Percentiles rank a stretch among this genome's conserved stretches.
Conservation (phyloP, 1,140 invertebrate species). For the Pachypeltis micranthus region DNA sequence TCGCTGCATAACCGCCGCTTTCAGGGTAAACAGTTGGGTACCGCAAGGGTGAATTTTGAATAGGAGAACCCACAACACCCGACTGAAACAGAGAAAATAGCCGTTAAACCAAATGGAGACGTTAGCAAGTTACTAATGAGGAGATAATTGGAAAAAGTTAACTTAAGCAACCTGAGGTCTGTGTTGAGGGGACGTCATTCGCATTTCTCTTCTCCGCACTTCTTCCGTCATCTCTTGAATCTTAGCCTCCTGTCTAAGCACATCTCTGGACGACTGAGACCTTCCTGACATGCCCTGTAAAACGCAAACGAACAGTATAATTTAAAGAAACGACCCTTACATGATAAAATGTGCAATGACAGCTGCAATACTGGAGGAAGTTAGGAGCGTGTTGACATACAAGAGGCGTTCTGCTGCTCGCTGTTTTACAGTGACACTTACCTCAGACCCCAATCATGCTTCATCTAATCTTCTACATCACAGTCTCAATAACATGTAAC, state of each 20-base stretch:
- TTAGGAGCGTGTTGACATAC: too few species aligned
- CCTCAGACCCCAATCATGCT: too few species aligned
- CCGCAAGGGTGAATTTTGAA: conserved; percentile 14
- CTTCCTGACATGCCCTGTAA: conserved; percentile 33
- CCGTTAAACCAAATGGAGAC: not conserved
- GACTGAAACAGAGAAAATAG: not conserved
- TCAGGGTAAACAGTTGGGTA: conserved; percentile 15
- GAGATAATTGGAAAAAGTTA: not conserved
- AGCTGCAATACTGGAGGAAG: too few species aligned
- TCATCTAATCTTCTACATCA: too few species aligned
- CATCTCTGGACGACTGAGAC: conserved; percentile 43
- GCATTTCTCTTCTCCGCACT: conserved; percentile 54
- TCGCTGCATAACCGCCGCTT: conserved; percentile 3
- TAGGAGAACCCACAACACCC: not conserved
- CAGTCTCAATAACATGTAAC: too few species aligned
- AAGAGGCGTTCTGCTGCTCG: too few species aligned
- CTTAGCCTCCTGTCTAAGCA: conserved; percentile 59
- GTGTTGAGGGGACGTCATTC: conserved; percentile 35
- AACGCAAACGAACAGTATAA: too few species aligned
- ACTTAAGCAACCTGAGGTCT: conserved; percentile 21
- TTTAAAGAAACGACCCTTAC: too few species aligned
- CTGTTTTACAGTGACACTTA: too few species aligned
- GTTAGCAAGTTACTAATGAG: conserved; percentile 2
- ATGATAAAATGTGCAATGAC: too few species aligned
- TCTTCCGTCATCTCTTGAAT: conserved; percentile 73